A percentile compares a stretch with the other conserved stretches of the same genome.
Evolutionary conservation across 2,113 vertebrate genomes (phyloP).

Genomic region (Tautogolabrus adspersus): DNA sequence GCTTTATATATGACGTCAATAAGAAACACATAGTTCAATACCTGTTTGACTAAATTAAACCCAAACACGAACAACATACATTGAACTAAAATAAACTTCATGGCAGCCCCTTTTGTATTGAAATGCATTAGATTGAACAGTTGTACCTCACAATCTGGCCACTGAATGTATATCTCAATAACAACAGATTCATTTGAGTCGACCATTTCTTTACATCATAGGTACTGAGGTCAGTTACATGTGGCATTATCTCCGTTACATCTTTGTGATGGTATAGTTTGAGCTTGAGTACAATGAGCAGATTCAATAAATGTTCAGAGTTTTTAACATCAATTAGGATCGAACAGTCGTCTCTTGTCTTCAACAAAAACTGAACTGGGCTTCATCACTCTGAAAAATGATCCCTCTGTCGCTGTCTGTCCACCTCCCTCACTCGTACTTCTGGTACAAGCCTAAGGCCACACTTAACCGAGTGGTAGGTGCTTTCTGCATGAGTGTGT

Average conservation of each 20-base stretch:
- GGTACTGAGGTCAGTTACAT: neutral
- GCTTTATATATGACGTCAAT: too few species aligned
- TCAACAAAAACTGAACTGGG: neutral
- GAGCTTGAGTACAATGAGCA: neutral
- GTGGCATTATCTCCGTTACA: neutral
- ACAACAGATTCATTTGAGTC: neutral
- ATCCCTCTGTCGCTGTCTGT: neutral
- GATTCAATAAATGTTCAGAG: neutral
- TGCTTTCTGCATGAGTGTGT: constrained; percentile 60
- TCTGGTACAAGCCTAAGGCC: constrained; percentile 50
- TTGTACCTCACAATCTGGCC: neutral
- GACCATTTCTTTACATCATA: neutral
- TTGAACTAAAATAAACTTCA: too few species aligned
- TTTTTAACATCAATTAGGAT: neutral
- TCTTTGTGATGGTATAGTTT: neutral
- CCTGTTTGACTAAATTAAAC: too few species aligned
- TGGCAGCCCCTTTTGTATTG: neutral
- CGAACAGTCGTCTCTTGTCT: neutral
- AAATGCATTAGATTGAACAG: neutral
- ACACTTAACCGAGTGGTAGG: constrained; percentile 56
- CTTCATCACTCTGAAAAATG: neutral
- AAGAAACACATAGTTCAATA: too few species aligned
- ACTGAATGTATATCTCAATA: neutral
- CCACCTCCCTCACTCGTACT: neutral
- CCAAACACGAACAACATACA: too few species aligned